Evolutionary conservation across 2,797 vertebrate species (phyloP).

Genomic region (Echeneis naucrates): DNA sequence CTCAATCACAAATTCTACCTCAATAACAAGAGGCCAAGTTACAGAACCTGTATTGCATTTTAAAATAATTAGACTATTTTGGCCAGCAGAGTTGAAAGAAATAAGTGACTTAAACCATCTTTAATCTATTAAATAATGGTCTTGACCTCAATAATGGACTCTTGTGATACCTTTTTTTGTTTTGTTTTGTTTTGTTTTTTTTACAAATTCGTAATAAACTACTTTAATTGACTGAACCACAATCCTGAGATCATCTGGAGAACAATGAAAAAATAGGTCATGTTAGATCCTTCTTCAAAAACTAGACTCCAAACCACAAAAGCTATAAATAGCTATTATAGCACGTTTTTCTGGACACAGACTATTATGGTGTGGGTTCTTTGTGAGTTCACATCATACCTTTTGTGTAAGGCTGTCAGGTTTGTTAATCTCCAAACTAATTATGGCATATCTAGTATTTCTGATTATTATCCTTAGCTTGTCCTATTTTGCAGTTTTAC

Average conservation of each 20-base stretch:
- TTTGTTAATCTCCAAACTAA: slow-evolving; percentile 23
- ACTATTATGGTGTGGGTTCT: slow-evolving; percentile 12
- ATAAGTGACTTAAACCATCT: slow-evolving; percentile 17
- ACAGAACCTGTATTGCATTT: slow-evolving; percentile 22
- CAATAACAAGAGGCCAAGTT: slow-evolving; percentile 32
- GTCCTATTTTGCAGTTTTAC: slow-evolving; percentile 20
- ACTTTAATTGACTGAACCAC: slow-evolving; percentile 35
- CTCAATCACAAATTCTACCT: slow-evolving; percentile 40
- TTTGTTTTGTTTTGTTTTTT: neutral
- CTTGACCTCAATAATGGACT: slow-evolving; percentile 24
- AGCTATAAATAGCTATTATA: slow-evolving; percentile 17
- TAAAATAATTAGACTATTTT: slow-evolving; percentile 17
- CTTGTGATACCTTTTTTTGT: neutral
- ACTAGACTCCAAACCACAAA: slow-evolving; percentile 15
- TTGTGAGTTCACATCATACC: slow-evolving; percentile 15
- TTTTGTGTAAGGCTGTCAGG: slow-evolving; percentile 15
- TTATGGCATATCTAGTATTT: slow-evolving; percentile 16
- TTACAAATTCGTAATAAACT: slow-evolving; percentile 27
- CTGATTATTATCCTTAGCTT: neutral
- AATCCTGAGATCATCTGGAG: slow-evolving; percentile 64
- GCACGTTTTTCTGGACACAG: slow-evolving; percentile 15
- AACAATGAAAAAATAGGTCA: slow-evolving; percentile 29
- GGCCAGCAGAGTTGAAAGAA: slow-evolving; percentile 37
- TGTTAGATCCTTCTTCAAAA: slow-evolving; percentile 18
- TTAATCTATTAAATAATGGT: slow-evolving; percentile 15